These are phyloP conservation scores for Bagarius yarrelli DNA, from an alignment of 2,113 vertebrate genomes.

Conservation along the genomic window DNA sequence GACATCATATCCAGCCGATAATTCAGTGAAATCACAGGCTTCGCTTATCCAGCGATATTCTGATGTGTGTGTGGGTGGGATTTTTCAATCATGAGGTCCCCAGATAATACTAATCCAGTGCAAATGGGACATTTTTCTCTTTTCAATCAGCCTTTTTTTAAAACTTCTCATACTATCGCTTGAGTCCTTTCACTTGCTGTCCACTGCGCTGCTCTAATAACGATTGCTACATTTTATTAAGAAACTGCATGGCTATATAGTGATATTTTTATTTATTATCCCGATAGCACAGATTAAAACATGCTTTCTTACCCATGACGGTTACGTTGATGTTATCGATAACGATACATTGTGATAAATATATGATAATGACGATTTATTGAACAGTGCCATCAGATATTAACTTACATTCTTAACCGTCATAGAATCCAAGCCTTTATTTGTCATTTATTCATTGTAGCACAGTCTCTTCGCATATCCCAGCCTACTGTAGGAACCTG, in stretches of 20 bases:
- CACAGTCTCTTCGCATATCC: no score
- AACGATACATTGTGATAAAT: constrained; percentile 32
- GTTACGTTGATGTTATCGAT: constrained; percentile 31
- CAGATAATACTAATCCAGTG: no score
- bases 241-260: constrained; percentile 28
- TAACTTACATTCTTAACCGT: constrained; percentile 31
- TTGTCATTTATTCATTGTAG: no score
- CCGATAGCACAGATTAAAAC: constrained; percentile 48
- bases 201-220: constrained; percentile 44
- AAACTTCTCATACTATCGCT: constrained; percentile 39
- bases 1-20: no score
- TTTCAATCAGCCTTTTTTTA: constrained; percentile 23
- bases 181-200: constrained; percentile 36
- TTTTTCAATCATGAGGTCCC: no score
- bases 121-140: constrained; percentile 10
- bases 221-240: constrained; percentile 48
- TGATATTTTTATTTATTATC: constrained; percentile 34
- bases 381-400: constrained; percentile 36
- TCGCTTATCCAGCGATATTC: no score
- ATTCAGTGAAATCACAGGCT: no score
- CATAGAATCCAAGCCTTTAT: no score
- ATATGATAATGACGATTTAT: constrained; percentile 34
- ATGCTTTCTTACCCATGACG: constrained; percentile 35
- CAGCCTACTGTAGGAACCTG: no score
- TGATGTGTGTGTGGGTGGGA: no score